A percentile compares a stretch with the other conserved stretches of the same genome.
These are phyloP conservation scores for Noctua janthe DNA, from an alignment of 2,888 invertebrate genomes.

Conservation along the genomic window DNA sequence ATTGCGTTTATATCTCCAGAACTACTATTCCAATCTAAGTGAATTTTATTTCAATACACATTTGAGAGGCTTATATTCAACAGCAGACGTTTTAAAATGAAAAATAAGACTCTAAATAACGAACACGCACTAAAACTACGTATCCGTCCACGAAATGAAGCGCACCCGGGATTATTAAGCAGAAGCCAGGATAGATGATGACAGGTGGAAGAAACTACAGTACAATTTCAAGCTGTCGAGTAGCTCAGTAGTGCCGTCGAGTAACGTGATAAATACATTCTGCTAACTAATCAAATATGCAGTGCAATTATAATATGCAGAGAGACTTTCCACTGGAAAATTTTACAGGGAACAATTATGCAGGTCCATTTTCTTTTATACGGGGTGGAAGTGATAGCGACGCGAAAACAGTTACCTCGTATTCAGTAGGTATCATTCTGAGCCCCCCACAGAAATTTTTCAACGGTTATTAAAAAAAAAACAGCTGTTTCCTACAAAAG, in stretches of 20 bases:
- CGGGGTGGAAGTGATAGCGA: too few relatives aligned
- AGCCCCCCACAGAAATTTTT: too few relatives aligned
- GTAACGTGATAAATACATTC: conserved; percentile 48
- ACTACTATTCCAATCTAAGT: background rate
- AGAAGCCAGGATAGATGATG: background rate
- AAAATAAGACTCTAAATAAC: background rate
- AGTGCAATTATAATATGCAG: conserved; percentile 52
- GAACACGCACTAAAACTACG: background rate
- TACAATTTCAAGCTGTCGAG: conserved; percentile 21
- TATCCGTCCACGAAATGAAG: background rate
- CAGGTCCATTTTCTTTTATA: too few relatives aligned
- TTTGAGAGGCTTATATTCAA: background rate
- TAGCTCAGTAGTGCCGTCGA: background rate
- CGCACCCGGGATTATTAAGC: background rate
- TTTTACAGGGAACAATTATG: conserved; percentile 6
- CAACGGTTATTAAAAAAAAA: too few relatives aligned
- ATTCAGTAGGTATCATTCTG: too few relatives aligned
- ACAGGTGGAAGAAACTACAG: conserved; percentile 9
- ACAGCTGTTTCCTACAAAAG: too few relatives aligned
- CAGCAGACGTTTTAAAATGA: background rate
- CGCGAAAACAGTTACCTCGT: too few relatives aligned
- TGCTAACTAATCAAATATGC: conserved; percentile 48
- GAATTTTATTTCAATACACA: background rate
- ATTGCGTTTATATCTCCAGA: background rate
- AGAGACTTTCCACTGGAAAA: conserved; percentile 36